Base-by-base conservation (phyloP, 1,140 invertebrate species). In the Temnothorax curvispinosus region DNA sequence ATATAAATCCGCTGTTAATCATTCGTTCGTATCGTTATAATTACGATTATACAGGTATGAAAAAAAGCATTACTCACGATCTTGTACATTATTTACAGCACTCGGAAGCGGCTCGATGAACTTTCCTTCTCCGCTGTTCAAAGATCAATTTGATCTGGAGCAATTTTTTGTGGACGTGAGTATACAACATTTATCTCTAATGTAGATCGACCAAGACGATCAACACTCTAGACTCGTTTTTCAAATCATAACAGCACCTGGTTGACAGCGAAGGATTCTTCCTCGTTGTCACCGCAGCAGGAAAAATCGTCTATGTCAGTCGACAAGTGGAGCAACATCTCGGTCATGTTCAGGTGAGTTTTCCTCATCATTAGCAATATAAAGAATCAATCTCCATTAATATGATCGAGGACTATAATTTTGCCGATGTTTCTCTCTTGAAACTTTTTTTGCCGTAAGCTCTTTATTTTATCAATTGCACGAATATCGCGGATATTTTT, bases 221-320 rank as follows among this genome's bases (percentile, higher is more conserved):
- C 5, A 41, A 62, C 52, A 21, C 41, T 65, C 44, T 64, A 50
- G 27, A 69, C 54, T 89, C 13, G 82, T 88, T 88, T 69, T 87
- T 90, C 58, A 88, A 87, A 80, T 38, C 35, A 44, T 82, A 86
- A 88, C 64, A 87, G 85, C 90, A 90, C 15, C 65, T 91, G 32
- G 80, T 96, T 74, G 96, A 96, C 0, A 96, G 86, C 77, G 96
- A 96, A 64, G 97, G 97, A 13, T 98, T 98, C 91, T 95, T 99
- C 74, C 93, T 99, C 65, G 97, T 98, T 6, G 95, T 98, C 1
- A 98, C 98, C 0, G 97, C 97, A 84, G 96, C 96, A 84, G 98
- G 98, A 0, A 97, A 98, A 92, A 97, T 99, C 75, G 96, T 99
- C n/a, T 98, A 98, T 90, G 97, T 99, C 8, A 98, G 98, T 27